Percentiles rank a stretch among this genome's conserved stretches.
These are phyloP conservation scores for Copidosoma floridanum DNA, from an alignment of 1,140 invertebrate genomes.

Conservation along the genomic window DNA sequence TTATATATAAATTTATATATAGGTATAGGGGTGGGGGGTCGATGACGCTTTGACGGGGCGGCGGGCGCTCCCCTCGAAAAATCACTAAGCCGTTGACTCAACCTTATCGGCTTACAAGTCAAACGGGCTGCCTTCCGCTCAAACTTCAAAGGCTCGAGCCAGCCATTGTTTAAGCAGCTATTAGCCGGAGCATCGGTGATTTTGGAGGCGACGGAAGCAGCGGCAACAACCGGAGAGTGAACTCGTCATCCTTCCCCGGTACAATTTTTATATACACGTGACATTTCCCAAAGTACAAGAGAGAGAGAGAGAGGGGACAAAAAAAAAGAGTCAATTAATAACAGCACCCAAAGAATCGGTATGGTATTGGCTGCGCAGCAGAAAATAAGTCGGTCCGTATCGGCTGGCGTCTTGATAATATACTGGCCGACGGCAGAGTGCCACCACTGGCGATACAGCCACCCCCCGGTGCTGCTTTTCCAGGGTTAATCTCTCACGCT, in stretches of 20 bases:
- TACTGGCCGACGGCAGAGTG: conserved; percentile 49
- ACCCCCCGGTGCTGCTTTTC: conserved; percentile 46
- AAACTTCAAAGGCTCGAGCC: conserved; percentile 45
- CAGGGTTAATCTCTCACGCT: conserved; percentile 59
- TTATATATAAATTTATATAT: too few species aligned
- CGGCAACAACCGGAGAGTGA: not conserved
- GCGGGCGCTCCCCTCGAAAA: conserved; percentile 27
- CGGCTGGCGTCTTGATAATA: conserved; percentile 55
- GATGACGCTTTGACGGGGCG: too few species aligned
- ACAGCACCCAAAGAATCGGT: too few species aligned
- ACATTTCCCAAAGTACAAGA: not conserved
- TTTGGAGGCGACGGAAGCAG: conserved; percentile 43
- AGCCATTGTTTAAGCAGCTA: conserved; percentile 54
- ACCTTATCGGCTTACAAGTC: conserved; percentile 57
- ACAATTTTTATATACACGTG: conserved; percentile 16
- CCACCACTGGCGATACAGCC: too few species aligned
- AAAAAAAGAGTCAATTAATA: too few species aligned
- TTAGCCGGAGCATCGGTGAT: too few species aligned
- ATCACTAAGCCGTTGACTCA: conserved; percentile 54
- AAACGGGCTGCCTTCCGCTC: conserved; percentile 48
- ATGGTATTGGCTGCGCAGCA: not conserved
- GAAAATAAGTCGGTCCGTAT: conserved; percentile 37
- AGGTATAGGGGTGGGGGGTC: too few species aligned
- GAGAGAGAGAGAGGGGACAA: conserved; percentile 14
- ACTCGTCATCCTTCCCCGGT: conserved; percentile 7